These are phyloP conservation scores for Corapipo altera DNA, from an alignment of 2,113 vertebrate species.

Conservation along the genomic window DNA sequence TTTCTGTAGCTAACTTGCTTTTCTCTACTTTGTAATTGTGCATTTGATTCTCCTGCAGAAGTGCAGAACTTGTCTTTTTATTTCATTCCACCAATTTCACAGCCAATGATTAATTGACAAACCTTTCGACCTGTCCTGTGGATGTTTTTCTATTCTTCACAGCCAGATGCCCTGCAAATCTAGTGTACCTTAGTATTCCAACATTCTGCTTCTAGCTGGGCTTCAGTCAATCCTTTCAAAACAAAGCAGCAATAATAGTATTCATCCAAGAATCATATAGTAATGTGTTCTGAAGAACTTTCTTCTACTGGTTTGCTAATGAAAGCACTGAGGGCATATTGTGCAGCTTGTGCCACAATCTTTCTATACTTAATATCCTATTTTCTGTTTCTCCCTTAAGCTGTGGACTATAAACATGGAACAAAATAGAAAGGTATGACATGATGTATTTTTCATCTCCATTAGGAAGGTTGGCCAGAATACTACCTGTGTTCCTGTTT, in stretches of 20 bases:
- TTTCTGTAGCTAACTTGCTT: neutral
- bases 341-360: neutral
- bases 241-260: neutral
- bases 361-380: neutral
- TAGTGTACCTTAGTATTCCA: neutral
- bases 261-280: neutral
- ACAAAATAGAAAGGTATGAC: neutral
- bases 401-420: neutral
- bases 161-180: neutral
- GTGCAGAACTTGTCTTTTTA: neutral
- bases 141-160: neutral
- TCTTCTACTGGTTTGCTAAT: neutral
- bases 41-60: neutral
- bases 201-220: neutral
- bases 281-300: neutral
- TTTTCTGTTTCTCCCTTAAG: neutral
- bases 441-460: conserved; percentile 29
- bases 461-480: conserved; percentile 2
- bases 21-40: neutral
- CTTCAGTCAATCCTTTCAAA: neutral
- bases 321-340: neutral
- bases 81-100: neutral
- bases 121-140: neutral
- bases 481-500: neutral
- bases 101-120: neutral